Evolutionary conservation across 2,888 invertebrate species (phyloP).

Genomic region (Netelia melanura): DNA sequence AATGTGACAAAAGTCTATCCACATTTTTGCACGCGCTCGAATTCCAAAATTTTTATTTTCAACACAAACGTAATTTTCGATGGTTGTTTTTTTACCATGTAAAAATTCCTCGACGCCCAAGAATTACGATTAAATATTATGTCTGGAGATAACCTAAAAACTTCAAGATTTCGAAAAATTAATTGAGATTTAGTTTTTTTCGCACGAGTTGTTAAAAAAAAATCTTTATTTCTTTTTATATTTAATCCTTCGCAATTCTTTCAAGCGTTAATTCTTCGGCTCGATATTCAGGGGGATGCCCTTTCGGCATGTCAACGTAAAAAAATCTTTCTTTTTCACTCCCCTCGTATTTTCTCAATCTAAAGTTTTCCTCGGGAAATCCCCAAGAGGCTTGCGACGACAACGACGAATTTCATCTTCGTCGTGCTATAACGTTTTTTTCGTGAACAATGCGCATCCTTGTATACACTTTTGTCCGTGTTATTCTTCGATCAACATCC

Average conservation of each 20-base stretch:
- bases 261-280: not conserved
- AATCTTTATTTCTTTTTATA: not conserved
- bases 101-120: too few species aligned
- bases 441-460: conserved; percentile 26
- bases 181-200: not conserved
- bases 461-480: conserved; percentile 14
- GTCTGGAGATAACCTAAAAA: too few species aligned
- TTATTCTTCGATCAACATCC: conserved; percentile 58
- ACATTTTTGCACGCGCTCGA: too few species aligned
- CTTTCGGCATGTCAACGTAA: not conserved
- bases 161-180: not conserved
- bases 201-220: not conserved
- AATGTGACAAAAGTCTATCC: too few species aligned
- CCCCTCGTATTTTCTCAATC: conserved; percentile 2
- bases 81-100: too few species aligned
- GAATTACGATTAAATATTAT: too few species aligned
- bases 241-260: not conserved
- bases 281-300: too few species aligned
- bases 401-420: conserved; percentile 25
- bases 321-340: not conserved
- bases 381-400: conserved; percentile 15
- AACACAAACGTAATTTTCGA: too few species aligned
- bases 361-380: conserved; percentile 34
- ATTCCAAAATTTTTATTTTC: too few species aligned
- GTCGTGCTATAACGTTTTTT: conserved; percentile 37